phyloP scores from a whole-genome alignment of 2,797 vertebrate genomes.

The Cottoperca gobio region DNA sequence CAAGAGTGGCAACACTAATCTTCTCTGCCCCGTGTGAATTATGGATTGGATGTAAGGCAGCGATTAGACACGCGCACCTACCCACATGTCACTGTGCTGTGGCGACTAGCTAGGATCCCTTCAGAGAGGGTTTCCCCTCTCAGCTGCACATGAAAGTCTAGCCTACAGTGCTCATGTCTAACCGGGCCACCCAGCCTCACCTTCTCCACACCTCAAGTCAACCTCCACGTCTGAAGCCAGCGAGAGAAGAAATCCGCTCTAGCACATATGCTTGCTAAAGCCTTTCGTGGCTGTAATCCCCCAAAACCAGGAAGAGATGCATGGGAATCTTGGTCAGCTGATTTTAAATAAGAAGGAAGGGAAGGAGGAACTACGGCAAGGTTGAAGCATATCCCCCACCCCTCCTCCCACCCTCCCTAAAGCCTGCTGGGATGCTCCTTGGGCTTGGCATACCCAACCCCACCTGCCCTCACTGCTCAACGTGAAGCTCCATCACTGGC shows the following conservation, averaged over 20 bases:
- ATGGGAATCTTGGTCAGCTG: constrained; percentile 80
- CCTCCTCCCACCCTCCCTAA: constrained; percentile 34
- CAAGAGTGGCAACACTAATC: constrained; percentile 49
- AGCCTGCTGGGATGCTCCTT: constrained; percentile 77
- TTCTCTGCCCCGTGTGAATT: constrained; percentile 66
- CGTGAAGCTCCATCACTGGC: constrained; percentile 69
- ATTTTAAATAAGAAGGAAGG: constrained; percentile 58
- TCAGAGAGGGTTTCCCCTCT: constrained; percentile 25
- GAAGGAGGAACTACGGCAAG: constrained; percentile 38
- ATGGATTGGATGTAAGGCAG: constrained; percentile 68
- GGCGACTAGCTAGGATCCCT: constrained; percentile 27
- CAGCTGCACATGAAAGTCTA: constrained; percentile 12
- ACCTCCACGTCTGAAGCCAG: constrained; percentile 43
- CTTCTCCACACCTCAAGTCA: constrained; percentile 46
- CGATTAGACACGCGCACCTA: constrained; percentile 55
- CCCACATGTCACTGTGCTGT: constrained; percentile 17
- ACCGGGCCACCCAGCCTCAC: constrained; percentile 28
- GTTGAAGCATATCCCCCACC: constrained; percentile 41
- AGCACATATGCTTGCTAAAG: constrained; percentile 47
- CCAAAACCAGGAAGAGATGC: constrained; percentile 59
- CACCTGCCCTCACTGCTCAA: constrained; percentile 73
- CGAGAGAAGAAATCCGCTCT: constrained; percentile 32
- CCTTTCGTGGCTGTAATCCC: constrained; percentile 67
- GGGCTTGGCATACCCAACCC: constrained; percentile 73
- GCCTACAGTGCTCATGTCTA: not conserved